These are phyloP conservation scores for Galeopterus variegatus DNA, from an alignment of 2,113 vertebrate species.

Conservation along the genomic window DNA sequence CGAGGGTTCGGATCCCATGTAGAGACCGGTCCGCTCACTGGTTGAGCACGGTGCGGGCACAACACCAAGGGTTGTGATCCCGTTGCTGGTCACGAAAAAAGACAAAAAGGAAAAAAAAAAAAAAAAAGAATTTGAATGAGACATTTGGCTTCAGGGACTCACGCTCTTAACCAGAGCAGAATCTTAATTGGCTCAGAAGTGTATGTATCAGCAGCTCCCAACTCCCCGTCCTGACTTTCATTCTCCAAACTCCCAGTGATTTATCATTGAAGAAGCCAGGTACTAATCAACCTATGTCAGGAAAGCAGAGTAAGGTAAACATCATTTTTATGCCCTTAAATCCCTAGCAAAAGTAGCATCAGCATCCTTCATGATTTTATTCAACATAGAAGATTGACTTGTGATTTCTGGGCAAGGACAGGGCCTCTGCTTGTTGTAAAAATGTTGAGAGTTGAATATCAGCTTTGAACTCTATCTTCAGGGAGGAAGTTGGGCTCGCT, in stretches of 20 bases:
- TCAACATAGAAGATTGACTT: background rate
- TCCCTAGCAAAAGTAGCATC: background rate
- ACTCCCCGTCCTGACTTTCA: background rate
- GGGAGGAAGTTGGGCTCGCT: background rate
- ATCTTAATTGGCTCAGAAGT: background rate
- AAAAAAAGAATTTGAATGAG: background rate
- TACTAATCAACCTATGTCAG: background rate
- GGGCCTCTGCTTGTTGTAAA: background rate
- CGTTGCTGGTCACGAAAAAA: no score
- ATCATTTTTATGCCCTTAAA: background rate
- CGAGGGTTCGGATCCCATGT: no score
- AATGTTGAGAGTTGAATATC: background rate
- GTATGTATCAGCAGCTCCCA: background rate
- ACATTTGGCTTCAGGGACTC: background rate
- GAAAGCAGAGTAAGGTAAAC: background rate
- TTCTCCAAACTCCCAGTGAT: background rate
- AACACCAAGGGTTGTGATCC: no score
- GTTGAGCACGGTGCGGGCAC: no score
- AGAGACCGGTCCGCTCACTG: no score
- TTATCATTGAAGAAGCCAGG: background rate
- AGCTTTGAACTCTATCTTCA: background rate
- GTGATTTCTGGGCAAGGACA: background rate
- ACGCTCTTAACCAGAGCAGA: background rate
- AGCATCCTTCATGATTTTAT: background rate
- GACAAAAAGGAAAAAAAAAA: no score